These are phyloP conservation scores for Lycaon pictus DNA, from an alignment of 2,113 vertebrate genomes.

Conservation along the genomic window DNA sequence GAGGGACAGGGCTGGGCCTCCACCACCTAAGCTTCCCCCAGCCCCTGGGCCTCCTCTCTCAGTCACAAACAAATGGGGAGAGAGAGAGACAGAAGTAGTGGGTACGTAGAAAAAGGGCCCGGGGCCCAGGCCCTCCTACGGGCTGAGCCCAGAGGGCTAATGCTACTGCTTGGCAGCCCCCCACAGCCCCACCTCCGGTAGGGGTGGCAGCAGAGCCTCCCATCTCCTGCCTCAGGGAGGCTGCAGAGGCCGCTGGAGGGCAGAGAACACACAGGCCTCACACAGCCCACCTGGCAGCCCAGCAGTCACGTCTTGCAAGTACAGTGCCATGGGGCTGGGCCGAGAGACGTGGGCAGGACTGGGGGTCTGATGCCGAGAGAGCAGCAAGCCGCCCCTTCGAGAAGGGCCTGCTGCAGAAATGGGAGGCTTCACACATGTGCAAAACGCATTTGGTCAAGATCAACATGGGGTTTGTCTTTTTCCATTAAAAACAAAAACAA, in stretches of 20 bases:
- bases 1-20: neutral
- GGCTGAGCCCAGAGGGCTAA: conserved; percentile 48
- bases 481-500: conserved; percentile 74
- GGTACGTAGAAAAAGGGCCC: neutral
- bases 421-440: conserved; percentile 95
- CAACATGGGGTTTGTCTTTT: conserved; percentile 87
- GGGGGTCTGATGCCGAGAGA: conserved; percentile 82
- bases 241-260: neutral
- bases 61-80: neutral
- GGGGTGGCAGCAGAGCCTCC: neutral
- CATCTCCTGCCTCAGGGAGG: neutral
- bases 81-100: neutral
- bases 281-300: neutral
- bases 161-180: conserved; percentile 52
- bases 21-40: neutral
- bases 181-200: neutral
- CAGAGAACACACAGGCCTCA: conserved; percentile 7
- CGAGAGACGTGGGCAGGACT: conserved; percentile 76
- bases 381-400: conserved; percentile 84
- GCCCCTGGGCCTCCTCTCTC: neutral
- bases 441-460: conserved; percentile 98
- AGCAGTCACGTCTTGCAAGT: conserved; percentile 80
- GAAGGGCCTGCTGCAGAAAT: conserved; percentile 85
- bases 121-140: neutral
- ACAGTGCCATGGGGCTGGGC: conserved; percentile 86